Base-by-base conservation (phyloP, 2,113 vertebrate genomes). In the Lycaon pictus region DNA sequence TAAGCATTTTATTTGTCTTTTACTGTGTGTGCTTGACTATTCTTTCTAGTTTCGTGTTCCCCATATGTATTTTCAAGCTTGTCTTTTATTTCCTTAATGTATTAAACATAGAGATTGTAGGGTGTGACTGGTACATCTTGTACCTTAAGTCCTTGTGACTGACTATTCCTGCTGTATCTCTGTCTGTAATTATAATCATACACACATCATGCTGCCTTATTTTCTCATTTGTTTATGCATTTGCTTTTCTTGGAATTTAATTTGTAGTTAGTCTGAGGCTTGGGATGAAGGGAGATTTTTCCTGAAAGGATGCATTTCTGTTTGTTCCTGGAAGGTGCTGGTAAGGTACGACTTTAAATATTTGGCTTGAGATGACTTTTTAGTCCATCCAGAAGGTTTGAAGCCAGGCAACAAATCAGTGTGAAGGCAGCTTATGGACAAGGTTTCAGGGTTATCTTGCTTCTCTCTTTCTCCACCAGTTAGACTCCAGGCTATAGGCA, bases 401-500 rank as follows among this genome's bases (percentile, higher is more conserved):
- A 69, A 85, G 55, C 84, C 53, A 71, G 63, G 37, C 20, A 79
- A 35, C 20, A 23, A 51, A 23, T 5, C 8, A 5, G 60, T 8
- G 23, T 60, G 62, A 74, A 93, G 23, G 23, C 29, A 56, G 35
- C 67, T 63, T 32, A 35, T 58, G 56, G 37, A 5, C 11, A 6
- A 15, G 19, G 4, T 16, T 11, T 62, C 53, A 11, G 3, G 29
- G 27, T 27, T 5, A 10, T 19, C 51, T 65, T 22, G 15, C 43
- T 63, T 48, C n/a, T 76, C 25, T 69, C 27, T 79, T 37, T 29
- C 65, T 67, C 17, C 5, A 6, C 37, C 19, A 20, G 35, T 27
- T 15, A 27, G 43, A 69, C 58, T 37, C 6, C 29, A 22, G 29
- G 22, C 27, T 83, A 19, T 32, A 56, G 7, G 4, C 0, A 0